Conservation (phyloP, 2,888 invertebrate species). For the Diplolepis rosae region DNA sequence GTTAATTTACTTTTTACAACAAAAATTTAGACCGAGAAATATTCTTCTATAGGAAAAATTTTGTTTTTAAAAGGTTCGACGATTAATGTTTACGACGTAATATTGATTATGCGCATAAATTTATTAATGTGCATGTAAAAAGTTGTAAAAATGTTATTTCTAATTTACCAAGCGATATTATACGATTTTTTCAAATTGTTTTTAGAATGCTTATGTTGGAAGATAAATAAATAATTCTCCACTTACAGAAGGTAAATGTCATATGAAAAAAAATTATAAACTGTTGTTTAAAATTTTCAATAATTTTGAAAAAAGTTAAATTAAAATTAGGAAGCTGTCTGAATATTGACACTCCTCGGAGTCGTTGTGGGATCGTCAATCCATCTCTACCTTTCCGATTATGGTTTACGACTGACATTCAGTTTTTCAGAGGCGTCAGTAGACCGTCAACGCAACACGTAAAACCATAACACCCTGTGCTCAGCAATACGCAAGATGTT, state of each 20-base stretch:
- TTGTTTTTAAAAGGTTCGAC: too few species aligned
- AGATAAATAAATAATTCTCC: too few species aligned
- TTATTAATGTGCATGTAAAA: too few species aligned
- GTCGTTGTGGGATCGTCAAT: constrained; percentile 27
- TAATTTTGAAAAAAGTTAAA: background rate
- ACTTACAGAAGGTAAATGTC: background rate
- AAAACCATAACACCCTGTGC: constrained; percentile 53
- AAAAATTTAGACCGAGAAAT: too few species aligned
- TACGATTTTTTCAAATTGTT: too few species aligned
- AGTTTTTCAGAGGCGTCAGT: constrained; percentile 45
- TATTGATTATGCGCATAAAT: too few species aligned
- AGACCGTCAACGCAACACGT: constrained; percentile 54
- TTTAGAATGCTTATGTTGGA: too few species aligned
- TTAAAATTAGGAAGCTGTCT: background rate
- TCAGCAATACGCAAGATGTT: constrained; percentile 54
- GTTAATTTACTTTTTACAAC: too few species aligned
- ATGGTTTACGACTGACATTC: constrained; percentile 58
- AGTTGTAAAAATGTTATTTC: too few species aligned
- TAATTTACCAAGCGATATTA: too few species aligned
- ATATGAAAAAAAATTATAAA: background rate
- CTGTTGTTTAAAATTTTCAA: background rate
- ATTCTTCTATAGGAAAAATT: too few species aligned
- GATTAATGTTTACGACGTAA: too few species aligned
- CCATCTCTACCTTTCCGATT: constrained; percentile 55
- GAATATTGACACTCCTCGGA: background rate